Base-by-base conservation (phyloP, 1,140 invertebrate genomes). In the Neotoxoptera formosana region DNA sequence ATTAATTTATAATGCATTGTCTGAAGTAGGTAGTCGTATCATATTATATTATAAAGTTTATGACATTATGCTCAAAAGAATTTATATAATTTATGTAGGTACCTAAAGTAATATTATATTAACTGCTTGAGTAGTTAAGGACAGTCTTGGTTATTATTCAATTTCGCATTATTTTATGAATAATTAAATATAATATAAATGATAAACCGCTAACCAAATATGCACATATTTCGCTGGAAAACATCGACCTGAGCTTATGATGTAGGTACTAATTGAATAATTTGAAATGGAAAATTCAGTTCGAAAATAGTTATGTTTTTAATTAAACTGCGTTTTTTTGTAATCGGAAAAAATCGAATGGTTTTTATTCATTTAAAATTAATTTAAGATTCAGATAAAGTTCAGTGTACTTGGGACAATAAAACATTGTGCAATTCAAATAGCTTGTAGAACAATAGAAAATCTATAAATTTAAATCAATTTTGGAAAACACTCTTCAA, bases 281-380 rank as follows among this genome's bases (percentile, higher is more conserved):
- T 11, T n/a, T 67, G 30, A 60, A 67, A 30, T 67, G 30, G 0
- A 30, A n/a, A 30, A 67, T 67, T 67, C 30, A 4, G n/a, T 67
- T n/a, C 11, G 11, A n/a, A 67, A 67, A n/a, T 67, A 67, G 4
- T 76, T 14, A n/a, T 76, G 14, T 34, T 86, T 86, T 47, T 86
- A 86, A 47, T 86, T 47, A 47, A 47, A 30, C 8, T 30, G 23
- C 7, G 36, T 25, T 86, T 21, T 21, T 25, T 86, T 86, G 36
- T 45, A 8, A 25, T 84, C 25, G 84, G 8, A 45, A 84, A 84
- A 25, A 41, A 41, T 86, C 20, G 11, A 86, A 14, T 47, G 84
- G 45, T 30, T 86, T 84, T 86, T 47, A 47, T 86, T 86, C 45
- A 30, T 86, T 41, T 9, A 89, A 56, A 36, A 89, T 89, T 89